Evolutionary conservation across 2,888 invertebrate genomes (phyloP), one percentile per base, ranked within the genome.

Genomic region (Eubasilissa splendida): DNA sequence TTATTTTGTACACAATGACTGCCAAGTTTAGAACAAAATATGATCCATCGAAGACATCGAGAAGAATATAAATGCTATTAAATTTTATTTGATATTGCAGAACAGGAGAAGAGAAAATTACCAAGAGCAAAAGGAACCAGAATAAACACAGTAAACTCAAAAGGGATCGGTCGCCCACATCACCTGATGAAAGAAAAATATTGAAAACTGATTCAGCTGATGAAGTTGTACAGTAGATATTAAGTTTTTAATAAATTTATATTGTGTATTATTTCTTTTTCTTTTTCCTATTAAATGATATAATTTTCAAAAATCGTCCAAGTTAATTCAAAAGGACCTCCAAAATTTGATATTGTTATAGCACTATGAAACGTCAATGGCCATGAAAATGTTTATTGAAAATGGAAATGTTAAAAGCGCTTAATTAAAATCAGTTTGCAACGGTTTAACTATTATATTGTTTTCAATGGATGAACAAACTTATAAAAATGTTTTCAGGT

Each of bases 81-180:
- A 22, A 22, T 22, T 22, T 22, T 22, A 22, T 22, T 22, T 22
- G 1, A 22, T 22, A 22, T 87, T 87, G 31, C 86, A 94, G 94
- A 90, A 88, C 92, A 79, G 92, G 93, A 0, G 92, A 93, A 50
- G 90, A 91, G 10, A 92, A 92, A 86, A 89, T 91, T 82, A 86
- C 89, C 0, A 95, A 94, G 85, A 92, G 93, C 76, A 88, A 89
- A 84, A 89, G 87, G 52, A 94, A 95, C 86, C 95, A 95, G 86
- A 94, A 94, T 85, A 95, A 94, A 85, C 88, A 93, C 81, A 90
- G 90, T 33, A 90, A 88, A 70, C 76, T 88, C 86, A 50, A 86
- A 86, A 54, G 88, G 87, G 7, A 87, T 86, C 0, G 88, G 87
- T 53, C 80, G 85, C 2, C 84, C 3, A 12, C 76, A 22, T 52